Evolutionary conservation across 2,113 vertebrate species (phyloP).

Genomic region (Nanorana parkeri): DNA sequence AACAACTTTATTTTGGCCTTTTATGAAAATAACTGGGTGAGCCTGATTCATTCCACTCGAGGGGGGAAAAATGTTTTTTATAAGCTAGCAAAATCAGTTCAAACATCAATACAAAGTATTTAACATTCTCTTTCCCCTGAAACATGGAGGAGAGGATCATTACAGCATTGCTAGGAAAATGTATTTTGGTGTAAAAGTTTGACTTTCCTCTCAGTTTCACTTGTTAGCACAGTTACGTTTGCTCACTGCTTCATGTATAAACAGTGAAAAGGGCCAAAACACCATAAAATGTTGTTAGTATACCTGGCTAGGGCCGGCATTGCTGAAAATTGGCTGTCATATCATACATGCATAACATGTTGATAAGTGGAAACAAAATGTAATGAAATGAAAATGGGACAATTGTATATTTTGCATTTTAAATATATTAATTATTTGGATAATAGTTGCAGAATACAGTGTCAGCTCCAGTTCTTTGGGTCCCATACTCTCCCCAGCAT

Average conservation of each 20-base stretch:
- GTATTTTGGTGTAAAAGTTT: background rate
- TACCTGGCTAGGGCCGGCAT: too few relatives aligned
- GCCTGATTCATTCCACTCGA: background rate
- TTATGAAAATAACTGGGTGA: constrained; percentile 34
- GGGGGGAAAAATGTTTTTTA: background rate
- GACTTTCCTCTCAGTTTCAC: background rate
- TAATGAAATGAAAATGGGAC: too few relatives aligned
- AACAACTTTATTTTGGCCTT: constrained; percentile 42
- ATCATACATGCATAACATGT: too few relatives aligned
- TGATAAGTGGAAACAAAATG: too few relatives aligned
- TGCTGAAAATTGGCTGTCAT: too few relatives aligned
- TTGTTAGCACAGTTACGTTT: background rate
- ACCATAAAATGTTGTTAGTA: background rate
- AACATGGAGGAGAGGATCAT: background rate
- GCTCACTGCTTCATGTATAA: background rate
- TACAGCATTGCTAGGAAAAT: background rate
- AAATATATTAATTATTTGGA: too few relatives aligned
- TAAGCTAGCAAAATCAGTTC: background rate
- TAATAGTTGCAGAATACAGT: too few relatives aligned
- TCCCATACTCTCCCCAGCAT: too few relatives aligned
- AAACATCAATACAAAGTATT: constrained; percentile 15
- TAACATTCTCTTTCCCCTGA: background rate
- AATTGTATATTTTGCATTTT: too few relatives aligned
- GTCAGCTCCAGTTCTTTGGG: too few relatives aligned
- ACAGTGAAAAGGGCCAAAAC: background rate